Conservation (phyloP, 92 coral and sea anemone species). For the Porites evermanni region DNA sequence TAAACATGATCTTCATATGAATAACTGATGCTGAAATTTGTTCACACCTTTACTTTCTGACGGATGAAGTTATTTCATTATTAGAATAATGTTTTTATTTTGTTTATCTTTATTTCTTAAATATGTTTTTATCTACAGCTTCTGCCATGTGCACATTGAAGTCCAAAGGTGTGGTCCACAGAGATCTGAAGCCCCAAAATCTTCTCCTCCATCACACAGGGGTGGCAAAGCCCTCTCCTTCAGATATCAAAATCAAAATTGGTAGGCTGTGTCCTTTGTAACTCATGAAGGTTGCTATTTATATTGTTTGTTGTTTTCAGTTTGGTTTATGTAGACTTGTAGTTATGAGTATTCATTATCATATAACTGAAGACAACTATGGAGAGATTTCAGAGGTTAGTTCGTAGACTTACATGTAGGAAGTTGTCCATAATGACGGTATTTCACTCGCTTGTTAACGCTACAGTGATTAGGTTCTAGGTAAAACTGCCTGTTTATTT, state of each 20-base stretch:
- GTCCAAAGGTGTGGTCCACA: conserved; percentile 96
- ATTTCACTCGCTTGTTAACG: too few relatives aligned
- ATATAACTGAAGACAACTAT: too few relatives aligned
- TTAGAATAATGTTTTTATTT: background rate
- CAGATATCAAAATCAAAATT: conserved; percentile 91
- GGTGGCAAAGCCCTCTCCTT: conserved; percentile 79
- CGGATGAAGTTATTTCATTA: background rate
- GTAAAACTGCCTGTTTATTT: too few relatives aligned
- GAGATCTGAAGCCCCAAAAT: conserved; percentile 97
- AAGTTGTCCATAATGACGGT: too few relatives aligned
- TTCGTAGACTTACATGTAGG: too few relatives aligned
- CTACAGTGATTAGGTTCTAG: too few relatives aligned
- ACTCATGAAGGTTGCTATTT: background rate
- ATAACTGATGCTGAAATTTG: too few relatives aligned
- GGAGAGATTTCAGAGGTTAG: too few relatives aligned
- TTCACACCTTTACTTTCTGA: too few relatives aligned
- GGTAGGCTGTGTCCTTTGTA: conserved; percentile 60
- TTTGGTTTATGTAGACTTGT: too few relatives aligned
- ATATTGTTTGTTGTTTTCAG: background rate
- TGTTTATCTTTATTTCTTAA: background rate
- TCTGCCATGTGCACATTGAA: conserved; percentile 94
- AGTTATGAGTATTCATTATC: too few relatives aligned
- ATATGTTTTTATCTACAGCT: conserved; percentile 57
- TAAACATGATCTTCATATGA: too few relatives aligned
- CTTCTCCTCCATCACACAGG: conserved; percentile 89